Evolutionary conservation across 92 coral and sea anemone species (phyloP), one percentile per base, ranked within the genome.

Genomic region (Epizoanthus stellaris): DNA sequence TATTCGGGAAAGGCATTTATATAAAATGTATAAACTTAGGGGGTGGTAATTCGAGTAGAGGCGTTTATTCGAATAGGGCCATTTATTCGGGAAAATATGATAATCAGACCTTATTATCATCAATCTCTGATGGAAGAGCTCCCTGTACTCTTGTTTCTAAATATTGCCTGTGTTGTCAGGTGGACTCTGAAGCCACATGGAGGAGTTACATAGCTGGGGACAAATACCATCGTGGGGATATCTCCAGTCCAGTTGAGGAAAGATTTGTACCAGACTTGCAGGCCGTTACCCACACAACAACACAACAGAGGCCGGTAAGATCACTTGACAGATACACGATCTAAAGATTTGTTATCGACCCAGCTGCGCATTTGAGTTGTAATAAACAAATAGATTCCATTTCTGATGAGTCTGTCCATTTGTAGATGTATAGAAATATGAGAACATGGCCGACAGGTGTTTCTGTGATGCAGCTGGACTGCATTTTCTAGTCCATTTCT

Each of bases 141-240:
- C 1, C 15, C 25, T 3, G 60, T 25, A 4, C 47, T 54, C 58
- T 73, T 73, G 16, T 11, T 13, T 57, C 16, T 12, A 21, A 21
- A 5, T 25, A 39, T 61, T 60, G 7, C 16, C 19, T 4, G 17
- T n/a, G 30, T 23, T 21, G 11, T 67, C 61, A 90, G 93, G 80
- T 90, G 16, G 85, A 87, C 23, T 68, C 85, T 8, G 88, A 87
- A 15, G 93, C 90, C 21, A 68, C 81, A 4, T 90, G 93, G 93
- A 71, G 74, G 13, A 53, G 76, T 16, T 84, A 72, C 53, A 84
- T 89, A 19, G 75, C 64, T 47, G 75, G 81, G 9, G 85, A 86
- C 65, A 85, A 73, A 58, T 80, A 74, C 43, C 83, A 79, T 45
- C 83, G 83, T 23, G 90, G 82, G 45, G 73, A 60, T 71, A 30